Conservation (phyloP, 2,888 invertebrate genomes). For the Sussaba pulchella region DNA sequence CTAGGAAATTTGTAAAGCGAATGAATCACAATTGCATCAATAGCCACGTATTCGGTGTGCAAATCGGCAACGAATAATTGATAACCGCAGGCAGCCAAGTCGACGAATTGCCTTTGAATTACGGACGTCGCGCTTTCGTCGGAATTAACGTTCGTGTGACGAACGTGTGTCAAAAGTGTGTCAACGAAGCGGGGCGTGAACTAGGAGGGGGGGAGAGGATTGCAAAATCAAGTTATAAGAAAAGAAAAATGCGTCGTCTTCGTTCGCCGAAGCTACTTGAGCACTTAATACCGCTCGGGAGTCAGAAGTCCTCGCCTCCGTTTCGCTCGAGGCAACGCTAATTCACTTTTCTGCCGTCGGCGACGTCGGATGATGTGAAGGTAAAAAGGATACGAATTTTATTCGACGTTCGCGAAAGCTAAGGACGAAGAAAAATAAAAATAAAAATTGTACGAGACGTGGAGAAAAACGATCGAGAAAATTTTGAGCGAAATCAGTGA, state of each 20-base stretch:
- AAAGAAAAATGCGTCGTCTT: slow-evolving; percentile 19
- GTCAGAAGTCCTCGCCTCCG: slow-evolving; percentile 3
- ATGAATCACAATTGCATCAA: slow-evolving; percentile 33
- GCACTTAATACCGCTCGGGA: slow-evolving; percentile 37
- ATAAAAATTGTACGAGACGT: not conserved
- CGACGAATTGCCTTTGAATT: slow-evolving; percentile 45
- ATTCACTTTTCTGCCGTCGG: slow-evolving; percentile 46
- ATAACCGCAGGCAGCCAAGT: slow-evolving; percentile 26
- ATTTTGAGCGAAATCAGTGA: too few relatives aligned
- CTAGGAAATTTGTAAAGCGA: not conserved
- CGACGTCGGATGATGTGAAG: slow-evolving; percentile 16
- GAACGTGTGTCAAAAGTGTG: not conserved
- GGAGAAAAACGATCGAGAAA: not conserved
- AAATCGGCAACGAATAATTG: slow-evolving; percentile 50
- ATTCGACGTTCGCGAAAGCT: slow-evolving; percentile 8
- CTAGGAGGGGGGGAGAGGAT: too few relatives aligned
- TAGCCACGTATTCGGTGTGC: slow-evolving; percentile 12
- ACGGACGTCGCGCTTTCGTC: slow-evolving; percentile 48
- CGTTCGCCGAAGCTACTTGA: slow-evolving; percentile 31
- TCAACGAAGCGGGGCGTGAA: not conserved
- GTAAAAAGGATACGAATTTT: slow-evolving; percentile 1
- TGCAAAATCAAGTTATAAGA: slow-evolving; percentile 50
- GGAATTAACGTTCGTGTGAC: not conserved
- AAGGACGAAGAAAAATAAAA: not conserved
- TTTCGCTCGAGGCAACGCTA: slow-evolving; percentile 18